phyloP scores from a whole-genome alignment of 2,113 vertebrate genomes.

The Galemys pyrenaicus region DNA sequence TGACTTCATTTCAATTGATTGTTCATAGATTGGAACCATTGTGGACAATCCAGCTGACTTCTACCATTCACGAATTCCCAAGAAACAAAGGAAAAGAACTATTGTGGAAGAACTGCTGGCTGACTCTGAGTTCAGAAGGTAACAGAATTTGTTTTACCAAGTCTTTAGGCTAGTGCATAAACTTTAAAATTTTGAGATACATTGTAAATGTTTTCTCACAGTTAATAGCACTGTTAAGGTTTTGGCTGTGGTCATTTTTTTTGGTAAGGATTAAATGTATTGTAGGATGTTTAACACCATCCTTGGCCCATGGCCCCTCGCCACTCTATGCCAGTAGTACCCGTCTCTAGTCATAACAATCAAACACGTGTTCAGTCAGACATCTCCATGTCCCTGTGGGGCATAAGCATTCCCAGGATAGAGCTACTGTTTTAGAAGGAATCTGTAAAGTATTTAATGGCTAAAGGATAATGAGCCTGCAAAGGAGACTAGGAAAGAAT shows the following conservation, averaged over 20 bases:
- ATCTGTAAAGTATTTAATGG: not conserved
- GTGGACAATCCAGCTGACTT: constrained; percentile 95
- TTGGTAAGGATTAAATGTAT: not conserved
- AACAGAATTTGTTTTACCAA: constrained; percentile 28
- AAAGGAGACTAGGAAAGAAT: not conserved
- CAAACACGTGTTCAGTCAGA: not conserved
- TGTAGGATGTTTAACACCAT: not conserved
- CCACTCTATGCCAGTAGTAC: not conserved
- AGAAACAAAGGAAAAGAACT: constrained; percentile 96
- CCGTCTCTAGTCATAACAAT: not conserved
- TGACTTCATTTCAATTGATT: constrained; percentile 42
- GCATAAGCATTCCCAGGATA: not conserved
- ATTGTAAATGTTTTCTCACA: not conserved
- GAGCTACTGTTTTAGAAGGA: not conserved
- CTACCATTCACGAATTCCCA: constrained; percentile 96
- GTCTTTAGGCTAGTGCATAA: not conserved
- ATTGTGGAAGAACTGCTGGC: constrained; percentile 96
- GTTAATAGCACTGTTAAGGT: not conserved
- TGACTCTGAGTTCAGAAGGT: constrained; percentile 97
- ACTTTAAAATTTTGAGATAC: not conserved
- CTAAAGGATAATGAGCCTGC: not conserved
- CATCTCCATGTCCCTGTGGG: not conserved
- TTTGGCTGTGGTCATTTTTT: not conserved
- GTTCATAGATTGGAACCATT: constrained; percentile 92
- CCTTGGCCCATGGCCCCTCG: not conserved